Base-by-base conservation (phyloP, 2,888 invertebrate species). In the Ophion ellenae region DNA sequence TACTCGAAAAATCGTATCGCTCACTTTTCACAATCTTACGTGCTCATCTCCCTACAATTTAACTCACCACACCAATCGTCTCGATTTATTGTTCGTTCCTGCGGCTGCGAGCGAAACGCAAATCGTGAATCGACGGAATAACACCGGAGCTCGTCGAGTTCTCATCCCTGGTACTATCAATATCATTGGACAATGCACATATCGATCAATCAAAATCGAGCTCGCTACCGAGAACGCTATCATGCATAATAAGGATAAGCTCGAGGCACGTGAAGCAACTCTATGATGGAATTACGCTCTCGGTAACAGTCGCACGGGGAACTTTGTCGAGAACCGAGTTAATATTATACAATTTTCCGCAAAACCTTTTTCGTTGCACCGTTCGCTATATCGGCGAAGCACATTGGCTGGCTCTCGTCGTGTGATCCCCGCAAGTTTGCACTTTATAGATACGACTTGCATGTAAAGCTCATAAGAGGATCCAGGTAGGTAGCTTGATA, bases 191-290 rank as follows among this genome's bases (percentile, higher is more conserved):
- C 63, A 71, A 64, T 79, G 61, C 71, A 64, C 45, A 32, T 63
- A 71, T 79, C 79, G 79, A 79, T 79, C 79, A 63, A 71, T 79
- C 79, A 71, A 32, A 47, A 63, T 32, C 61, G 71, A 71, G 36
- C 10, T 14, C 24, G 32, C 64, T 28, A 59, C 20, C 24, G 17
- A 36, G 57, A 67, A 57, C 66, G 9, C n/a, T 53, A 36, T n/a
- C 45, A 45, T 63, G 59, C 45, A 64, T 63, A 75, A 47, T 63
- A 47, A 75, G 14, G 45, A 47, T 63, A 64, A 75, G 10, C 36
- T 59, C 40, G 40, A 63, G n/a, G 61, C 36, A 61, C 20, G 32
- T 57, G 59, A 73, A 59, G 59, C 20, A 73, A 32, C 32, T 59
- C 61, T 61, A 61, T 40, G 53, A 66, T 53, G 66, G 53, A 66